Base-by-base conservation (phyloP, 2,888 invertebrate species). In the Ochropacha duplaris region DNA sequence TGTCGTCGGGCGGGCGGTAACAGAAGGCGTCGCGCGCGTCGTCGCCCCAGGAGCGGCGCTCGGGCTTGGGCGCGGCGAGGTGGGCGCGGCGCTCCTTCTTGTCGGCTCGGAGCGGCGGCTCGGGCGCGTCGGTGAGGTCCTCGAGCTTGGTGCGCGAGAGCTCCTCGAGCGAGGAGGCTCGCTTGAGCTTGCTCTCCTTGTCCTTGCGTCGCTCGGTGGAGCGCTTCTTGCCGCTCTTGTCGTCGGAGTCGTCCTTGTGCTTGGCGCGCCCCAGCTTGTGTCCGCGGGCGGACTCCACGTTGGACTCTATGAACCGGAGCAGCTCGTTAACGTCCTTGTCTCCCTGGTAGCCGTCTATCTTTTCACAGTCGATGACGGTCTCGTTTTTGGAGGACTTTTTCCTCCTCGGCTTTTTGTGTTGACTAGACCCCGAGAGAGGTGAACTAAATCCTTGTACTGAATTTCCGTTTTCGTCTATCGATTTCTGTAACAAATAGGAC, bases 381-480 rank as follows among this genome's bases (percentile, higher is more conserved):
- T 94, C 92, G 89, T 94, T 92, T 87, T 94, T 92, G 74, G 93
- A 90, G 65, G 92, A 90, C 88, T 94, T 94, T 91, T 94, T 94
- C 84, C 94, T 93, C 64, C 92, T 77, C 60, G 88, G 89, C 83
- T 95, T 93, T 87, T 94, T 94, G 73, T 92, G 87, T 74, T 92
- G 93, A 81, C 90, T 90, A 78, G 88, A 87, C 64, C 89, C 90
- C 69, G 89, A 86, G 66, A 87, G 82, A 56, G 90, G 87, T 57
- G 93, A 90, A 78, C 84, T 93, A 88, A 84, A 92, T 74, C 84
- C 93, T 77, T 94, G 94, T 57, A 96, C 90, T 39, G 96, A 94
- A 83, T 97, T 97, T 62, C 96, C 96, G 81, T 97, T 97, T 88
- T 97, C 97, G 88, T 97, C 97, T 62, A 96, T 90, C 64, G 95